These are phyloP conservation scores for Empidonax traillii DNA, from an alignment of 2,113 vertebrate genomes.

Conservation along the genomic window DNA sequence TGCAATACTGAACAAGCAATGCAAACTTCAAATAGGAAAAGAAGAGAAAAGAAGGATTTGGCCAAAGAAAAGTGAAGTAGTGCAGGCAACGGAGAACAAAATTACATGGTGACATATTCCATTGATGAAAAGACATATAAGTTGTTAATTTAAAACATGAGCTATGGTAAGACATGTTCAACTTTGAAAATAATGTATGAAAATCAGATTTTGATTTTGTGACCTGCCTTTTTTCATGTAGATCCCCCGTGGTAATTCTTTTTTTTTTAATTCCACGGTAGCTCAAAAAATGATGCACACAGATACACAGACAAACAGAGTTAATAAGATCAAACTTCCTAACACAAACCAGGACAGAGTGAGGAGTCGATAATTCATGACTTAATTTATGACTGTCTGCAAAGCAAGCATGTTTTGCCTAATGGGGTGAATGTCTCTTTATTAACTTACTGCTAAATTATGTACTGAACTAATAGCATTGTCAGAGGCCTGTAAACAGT, in stretches of 20 bases:
- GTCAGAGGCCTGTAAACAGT: constrained; percentile 49
- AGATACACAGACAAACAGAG: not conserved
- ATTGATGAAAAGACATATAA: not conserved
- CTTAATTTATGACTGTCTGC: constrained; percentile 52
- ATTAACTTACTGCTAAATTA: constrained; percentile 65
- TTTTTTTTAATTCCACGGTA: not conserved
- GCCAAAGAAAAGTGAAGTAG: not conserved
- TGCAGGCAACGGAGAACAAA: not conserved
- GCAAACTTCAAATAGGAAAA: not conserved
- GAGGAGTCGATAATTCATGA: constrained; percentile 28
- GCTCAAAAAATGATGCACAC: not conserved
- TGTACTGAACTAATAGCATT: constrained; percentile 46
- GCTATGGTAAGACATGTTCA: not conserved
- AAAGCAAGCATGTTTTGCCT: constrained; percentile 46
- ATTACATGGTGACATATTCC: not conserved
- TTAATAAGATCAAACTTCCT: constrained; percentile 39
- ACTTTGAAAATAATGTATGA: not conserved
- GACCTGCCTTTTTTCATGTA: not conserved
- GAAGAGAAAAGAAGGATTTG: not conserved
- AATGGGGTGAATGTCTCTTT: constrained; percentile 46
- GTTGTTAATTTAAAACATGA: not conserved
- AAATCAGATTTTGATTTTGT: not conserved
- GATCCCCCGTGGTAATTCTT: not conserved
- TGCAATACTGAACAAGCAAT: not conserved
- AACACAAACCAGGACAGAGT: constrained; percentile 32